Conservation (phyloP, 1,140 invertebrate species). For the Calliopsis andreniformis region DNA sequence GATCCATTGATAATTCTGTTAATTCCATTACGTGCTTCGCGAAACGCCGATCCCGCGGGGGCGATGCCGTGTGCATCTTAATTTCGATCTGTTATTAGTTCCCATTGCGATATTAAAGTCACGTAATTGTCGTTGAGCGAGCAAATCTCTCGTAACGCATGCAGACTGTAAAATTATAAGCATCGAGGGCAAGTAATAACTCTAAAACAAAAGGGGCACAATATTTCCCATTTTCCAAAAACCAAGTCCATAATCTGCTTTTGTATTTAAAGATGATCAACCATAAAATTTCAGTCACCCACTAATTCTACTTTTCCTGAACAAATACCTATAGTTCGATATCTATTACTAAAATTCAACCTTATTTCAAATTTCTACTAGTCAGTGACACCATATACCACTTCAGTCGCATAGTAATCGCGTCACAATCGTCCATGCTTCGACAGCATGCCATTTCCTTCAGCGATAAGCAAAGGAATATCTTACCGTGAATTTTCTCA, state of each 20-base stretch:
- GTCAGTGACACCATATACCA: too few relatives aligned
- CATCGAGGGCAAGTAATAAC: too few relatives aligned
- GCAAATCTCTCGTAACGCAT: conserved; percentile 51
- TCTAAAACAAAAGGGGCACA: too few relatives aligned
- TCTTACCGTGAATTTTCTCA: neutral
- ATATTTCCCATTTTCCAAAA: too few relatives aligned
- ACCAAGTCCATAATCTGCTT: too few relatives aligned
- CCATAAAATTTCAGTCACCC: too few relatives aligned
- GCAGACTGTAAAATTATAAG: too few relatives aligned
- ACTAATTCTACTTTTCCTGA: too few relatives aligned
- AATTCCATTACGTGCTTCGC: conserved; percentile 51
- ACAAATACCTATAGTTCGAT: too few relatives aligned
- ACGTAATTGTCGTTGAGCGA: conserved; percentile 45
- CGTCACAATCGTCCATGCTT: neutral
- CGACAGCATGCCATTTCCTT: conserved; percentile 1
- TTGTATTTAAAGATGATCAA: too few relatives aligned
- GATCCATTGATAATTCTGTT: conserved; percentile 33
- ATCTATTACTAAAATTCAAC: too few relatives aligned
- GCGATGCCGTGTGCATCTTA: conserved; percentile 44
- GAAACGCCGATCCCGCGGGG: conserved; percentile 30
- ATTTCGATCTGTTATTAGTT: conserved; percentile 54
- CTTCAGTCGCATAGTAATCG: neutral
- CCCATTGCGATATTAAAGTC: conserved; percentile 51
- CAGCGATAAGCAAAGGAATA: neutral
- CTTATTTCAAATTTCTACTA: too few relatives aligned